Percentiles rank a stretch among this genome's conserved stretches.
phyloP scores from a whole-genome alignment of 1,140 invertebrate genomes.

The Ooceraea biroi region DNA sequence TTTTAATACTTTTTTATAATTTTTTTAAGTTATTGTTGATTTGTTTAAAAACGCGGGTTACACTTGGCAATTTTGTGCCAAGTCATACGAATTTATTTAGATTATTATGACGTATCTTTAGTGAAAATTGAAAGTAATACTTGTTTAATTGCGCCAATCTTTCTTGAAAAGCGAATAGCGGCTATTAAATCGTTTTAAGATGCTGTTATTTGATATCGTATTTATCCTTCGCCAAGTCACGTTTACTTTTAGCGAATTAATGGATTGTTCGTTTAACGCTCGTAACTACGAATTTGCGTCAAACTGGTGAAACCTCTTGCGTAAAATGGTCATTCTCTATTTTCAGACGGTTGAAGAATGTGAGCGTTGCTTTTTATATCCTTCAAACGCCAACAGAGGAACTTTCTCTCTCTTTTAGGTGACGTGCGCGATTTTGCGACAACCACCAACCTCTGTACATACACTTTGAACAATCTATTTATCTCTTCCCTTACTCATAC shows the following conservation, averaged over 20 bases:
- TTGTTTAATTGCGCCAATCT: background rate
- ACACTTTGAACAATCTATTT: conserved; percentile 54
- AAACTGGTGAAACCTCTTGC: background rate
- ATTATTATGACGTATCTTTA: conserved; percentile 14
- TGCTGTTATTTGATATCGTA: too few relatives aligned
- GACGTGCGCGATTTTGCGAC: conserved; percentile 37
- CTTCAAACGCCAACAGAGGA: conserved; percentile 44
- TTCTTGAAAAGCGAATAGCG: background rate
- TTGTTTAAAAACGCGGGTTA: too few relatives aligned
- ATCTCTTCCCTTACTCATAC: conserved; percentile 33
- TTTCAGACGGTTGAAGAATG: conserved; percentile 13
- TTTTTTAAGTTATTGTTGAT: too few relatives aligned
- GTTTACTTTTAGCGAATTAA: background rate
- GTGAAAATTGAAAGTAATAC: background rate
- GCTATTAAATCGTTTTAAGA: too few relatives aligned
- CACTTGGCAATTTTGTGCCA: too few relatives aligned
- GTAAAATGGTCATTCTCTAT: background rate
- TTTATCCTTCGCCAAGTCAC: too few relatives aligned
- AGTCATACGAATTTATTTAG: too few relatives aligned
- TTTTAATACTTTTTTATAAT: conserved; percentile 24
- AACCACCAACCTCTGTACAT: conserved; percentile 50
- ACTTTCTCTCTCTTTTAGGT: conserved; percentile 2
- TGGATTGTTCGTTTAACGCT: background rate
- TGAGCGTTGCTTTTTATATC: conserved; percentile 7
- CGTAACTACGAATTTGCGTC: background rate